Evolutionary conservation across 2,888 invertebrate species (phyloP).

Genomic region (Galerucella nymphaeae): DNA sequence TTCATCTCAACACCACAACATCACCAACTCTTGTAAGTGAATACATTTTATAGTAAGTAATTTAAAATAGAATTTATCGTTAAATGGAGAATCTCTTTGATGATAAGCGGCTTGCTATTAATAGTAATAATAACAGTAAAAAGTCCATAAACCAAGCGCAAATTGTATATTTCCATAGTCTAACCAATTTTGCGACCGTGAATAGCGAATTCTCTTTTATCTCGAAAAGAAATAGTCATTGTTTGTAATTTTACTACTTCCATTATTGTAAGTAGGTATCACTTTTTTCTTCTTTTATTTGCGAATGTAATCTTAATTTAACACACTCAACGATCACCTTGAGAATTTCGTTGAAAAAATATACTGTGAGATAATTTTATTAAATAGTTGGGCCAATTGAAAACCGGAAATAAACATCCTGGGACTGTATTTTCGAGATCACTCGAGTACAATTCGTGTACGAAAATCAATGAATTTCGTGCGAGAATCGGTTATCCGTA

Average conservation of each 20-base stretch:
- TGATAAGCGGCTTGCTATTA: constrained; percentile 36
- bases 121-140: constrained; percentile 35
- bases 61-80: constrained; percentile 14
- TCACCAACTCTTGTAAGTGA: neutral
- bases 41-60: neutral
- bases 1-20: neutral
- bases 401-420: too few species aligned
- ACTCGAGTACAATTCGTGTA: too few species aligned
- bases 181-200: constrained; percentile 37
- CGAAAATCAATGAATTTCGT: too few species aligned
- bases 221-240: constrained; percentile 23
- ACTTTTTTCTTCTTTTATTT: constrained; percentile 7
- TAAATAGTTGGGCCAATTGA: too few species aligned
- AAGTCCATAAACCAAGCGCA: constrained; percentile 25
- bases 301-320: constrained; percentile 12
- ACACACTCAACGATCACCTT: neutral
- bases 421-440: too few species aligned
- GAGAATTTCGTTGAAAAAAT: neutral
- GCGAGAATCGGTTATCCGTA: too few species aligned
- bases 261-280: constrained; percentile 22
- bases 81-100: constrained; percentile 29
- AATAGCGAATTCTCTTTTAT: constrained; percentile 19
- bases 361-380: neutral
- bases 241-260: constrained; percentile 27
- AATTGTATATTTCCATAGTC: constrained; percentile 39